Conservation (phyloP, 2,888 invertebrate species). For the Didymodactylos carnosus region DNA sequence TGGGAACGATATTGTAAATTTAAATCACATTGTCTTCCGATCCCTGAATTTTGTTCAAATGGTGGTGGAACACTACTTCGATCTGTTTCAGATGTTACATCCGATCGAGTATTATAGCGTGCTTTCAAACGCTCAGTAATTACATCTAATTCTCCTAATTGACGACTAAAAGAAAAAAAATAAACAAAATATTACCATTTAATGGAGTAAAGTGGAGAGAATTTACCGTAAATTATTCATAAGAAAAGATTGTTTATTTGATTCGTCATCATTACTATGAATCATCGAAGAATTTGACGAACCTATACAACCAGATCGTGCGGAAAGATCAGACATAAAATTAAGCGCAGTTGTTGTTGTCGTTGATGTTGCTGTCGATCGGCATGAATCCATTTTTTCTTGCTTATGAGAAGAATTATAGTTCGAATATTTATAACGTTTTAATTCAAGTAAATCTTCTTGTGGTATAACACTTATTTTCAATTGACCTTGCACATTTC, state of each 20-base stretch:
- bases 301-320: background rate
- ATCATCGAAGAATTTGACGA: background rate
- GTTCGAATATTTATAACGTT: background rate
- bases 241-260: background rate
- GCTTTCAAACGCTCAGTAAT: background rate
- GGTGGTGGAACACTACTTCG: background rate
- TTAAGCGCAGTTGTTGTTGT: too few relatives aligned
- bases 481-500: slow-evolving; percentile 31
- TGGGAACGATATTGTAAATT: background rate
- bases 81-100: background rate
- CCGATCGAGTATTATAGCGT: background rate
- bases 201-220: background rate
- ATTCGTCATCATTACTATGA: too few relatives aligned
- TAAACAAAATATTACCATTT: background rate
- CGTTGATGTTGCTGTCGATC: background rate
- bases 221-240: background rate
- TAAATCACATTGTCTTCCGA: too few relatives aligned
- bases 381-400: background rate
- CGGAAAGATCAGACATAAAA: background rate
- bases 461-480: slow-evolving; percentile 21
- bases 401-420: background rate
- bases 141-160: background rate
- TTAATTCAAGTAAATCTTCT: background rate
- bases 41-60: too few relatives aligned
- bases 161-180: background rate